Conservation (phyloP, 2,888 invertebrate genomes). For the Agrochola litura region DNA sequence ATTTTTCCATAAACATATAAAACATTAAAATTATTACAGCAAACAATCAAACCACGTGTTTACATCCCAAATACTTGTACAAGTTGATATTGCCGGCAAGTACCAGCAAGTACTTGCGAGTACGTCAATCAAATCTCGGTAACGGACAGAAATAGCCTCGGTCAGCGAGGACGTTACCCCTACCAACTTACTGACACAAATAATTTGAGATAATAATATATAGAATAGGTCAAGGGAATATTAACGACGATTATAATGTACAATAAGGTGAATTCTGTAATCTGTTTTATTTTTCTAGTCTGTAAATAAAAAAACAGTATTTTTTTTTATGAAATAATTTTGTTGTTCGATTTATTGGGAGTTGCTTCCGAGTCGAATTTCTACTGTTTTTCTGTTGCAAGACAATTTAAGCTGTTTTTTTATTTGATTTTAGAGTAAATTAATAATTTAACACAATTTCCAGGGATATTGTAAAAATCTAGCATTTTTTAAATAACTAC, state of each 20-base stretch:
- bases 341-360: too few relatives aligned
- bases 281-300: too few relatives aligned
- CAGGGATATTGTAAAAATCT: too few relatives aligned
- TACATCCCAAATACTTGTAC: constrained; percentile 44
- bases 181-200: constrained; percentile 49
- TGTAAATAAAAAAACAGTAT: too few relatives aligned
- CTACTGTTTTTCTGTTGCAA: too few relatives aligned
- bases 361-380: too few relatives aligned
- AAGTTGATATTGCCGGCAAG: constrained; percentile 30
- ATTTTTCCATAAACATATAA: too few relatives aligned
- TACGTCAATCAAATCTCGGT: constrained; percentile 67
- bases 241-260: not conserved
- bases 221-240: constrained; percentile 10
- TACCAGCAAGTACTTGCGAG: constrained; percentile 28
- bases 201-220: constrained; percentile 22
- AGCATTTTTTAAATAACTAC: not conserved
- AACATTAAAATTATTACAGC: not conserved
- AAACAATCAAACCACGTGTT: constrained; percentile 37
- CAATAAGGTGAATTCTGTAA: not conserved
- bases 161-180: constrained; percentile 56
- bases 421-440: too few relatives aligned
- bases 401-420: too few relatives aligned
- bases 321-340: too few relatives aligned
- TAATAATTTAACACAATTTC: not conserved
- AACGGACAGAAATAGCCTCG: constrained; percentile 62